These are phyloP conservation scores for Perdita meconis DNA, from an alignment of 2,888 invertebrate genomes.

Conservation along the genomic window DNA sequence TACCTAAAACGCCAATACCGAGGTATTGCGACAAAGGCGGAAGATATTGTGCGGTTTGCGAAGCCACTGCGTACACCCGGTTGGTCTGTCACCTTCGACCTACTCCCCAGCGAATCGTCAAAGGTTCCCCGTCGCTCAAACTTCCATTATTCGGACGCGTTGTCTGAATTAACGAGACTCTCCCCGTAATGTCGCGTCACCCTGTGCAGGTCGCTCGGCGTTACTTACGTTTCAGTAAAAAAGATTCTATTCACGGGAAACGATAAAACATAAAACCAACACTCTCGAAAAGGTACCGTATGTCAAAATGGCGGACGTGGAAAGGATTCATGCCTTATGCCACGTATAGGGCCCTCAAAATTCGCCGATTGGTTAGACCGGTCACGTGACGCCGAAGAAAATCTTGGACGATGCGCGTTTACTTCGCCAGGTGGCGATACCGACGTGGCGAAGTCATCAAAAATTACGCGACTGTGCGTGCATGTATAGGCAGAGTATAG, in stretches of 20 bases:
- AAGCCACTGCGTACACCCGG: slow-evolving; percentile 80
- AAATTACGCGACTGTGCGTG: slow-evolving; percentile 47
- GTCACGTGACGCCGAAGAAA: slow-evolving; percentile 73
- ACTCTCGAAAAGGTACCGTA: slow-evolving; percentile 89
- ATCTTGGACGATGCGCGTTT: slow-evolving; percentile 28
- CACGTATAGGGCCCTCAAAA: slow-evolving; percentile 88
- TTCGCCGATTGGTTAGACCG: slow-evolving; percentile 74
- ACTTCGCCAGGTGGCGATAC: slow-evolving; percentile 48
- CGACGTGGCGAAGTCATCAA: slow-evolving; percentile 35
- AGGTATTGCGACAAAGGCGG: slow-evolving; percentile 64
- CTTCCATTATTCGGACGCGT: slow-evolving; percentile 64
- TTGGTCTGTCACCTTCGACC: slow-evolving; percentile 81
- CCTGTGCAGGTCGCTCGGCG: slow-evolving; percentile 65
- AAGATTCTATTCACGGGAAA: slow-evolving; percentile 87
- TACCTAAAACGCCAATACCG: slow-evolving; percentile 67
- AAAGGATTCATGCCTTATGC: slow-evolving; percentile 91
- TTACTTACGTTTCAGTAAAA: slow-evolving; percentile 85
- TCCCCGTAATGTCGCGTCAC: slow-evolving; percentile 57
- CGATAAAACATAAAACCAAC: slow-evolving; percentile 89
- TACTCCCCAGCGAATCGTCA: slow-evolving; percentile 77
- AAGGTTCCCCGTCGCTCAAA: slow-evolving; percentile 68
- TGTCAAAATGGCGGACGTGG: slow-evolving; percentile 94
- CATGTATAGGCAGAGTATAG: no score
- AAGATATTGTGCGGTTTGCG: slow-evolving; percentile 71
- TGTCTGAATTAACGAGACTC: slow-evolving; percentile 52